A percentile compares a stretch with the other conserved stretches of the same genome.
Conservation (phyloP, 2,797 vertebrate genomes). For the Onychomys arenicola region DNA sequence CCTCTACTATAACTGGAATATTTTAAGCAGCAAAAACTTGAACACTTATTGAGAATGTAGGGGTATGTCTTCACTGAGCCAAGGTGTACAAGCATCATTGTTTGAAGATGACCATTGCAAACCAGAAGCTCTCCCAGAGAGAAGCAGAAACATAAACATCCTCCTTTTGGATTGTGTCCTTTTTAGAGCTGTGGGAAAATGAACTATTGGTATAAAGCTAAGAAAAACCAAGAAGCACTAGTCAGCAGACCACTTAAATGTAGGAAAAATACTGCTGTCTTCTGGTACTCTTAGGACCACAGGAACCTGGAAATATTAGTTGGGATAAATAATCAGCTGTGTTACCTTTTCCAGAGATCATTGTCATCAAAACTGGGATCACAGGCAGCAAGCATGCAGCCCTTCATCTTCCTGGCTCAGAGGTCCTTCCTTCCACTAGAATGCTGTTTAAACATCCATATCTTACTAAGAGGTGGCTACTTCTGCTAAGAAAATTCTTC, state of each 20-base stretch:
- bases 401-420: neutral
- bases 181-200: neutral
- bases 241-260: neutral
- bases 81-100: too few species aligned
- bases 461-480: neutral
- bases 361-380: neutral
- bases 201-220: neutral
- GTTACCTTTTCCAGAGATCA: neutral
- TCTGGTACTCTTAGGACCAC: conserved; percentile 1
- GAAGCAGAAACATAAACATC: neutral
- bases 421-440: neutral
- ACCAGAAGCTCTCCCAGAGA: too few species aligned
- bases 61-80: neutral
- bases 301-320: neutral
- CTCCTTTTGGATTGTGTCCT: neutral
- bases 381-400: neutral
- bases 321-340: neutral
- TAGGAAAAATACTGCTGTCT: neutral
- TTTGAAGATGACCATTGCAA: neutral
- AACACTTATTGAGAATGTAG: neutral
- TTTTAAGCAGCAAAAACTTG: neutral
- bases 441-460: neutral
- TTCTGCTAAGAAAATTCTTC: conserved; percentile 6
- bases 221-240: neutral
- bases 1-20: neutral